Conservation (phyloP, 2,888 invertebrate species). For the Zele albiditarsus region DNA sequence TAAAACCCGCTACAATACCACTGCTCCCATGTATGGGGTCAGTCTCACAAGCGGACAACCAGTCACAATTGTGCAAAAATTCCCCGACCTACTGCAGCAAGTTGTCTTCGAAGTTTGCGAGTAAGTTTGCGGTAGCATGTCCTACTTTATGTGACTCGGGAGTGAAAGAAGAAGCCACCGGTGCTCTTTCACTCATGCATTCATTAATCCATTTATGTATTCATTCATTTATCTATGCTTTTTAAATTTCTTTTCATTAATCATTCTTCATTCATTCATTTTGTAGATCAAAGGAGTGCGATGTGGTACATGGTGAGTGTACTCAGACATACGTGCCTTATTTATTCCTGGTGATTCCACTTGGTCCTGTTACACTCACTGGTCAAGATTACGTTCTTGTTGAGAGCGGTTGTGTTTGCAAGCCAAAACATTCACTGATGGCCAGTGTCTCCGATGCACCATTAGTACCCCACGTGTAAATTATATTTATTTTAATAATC, state of each 20-base stretch:
- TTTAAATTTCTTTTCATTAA: not conserved
- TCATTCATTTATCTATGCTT: not conserved
- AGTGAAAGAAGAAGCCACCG: not conserved
- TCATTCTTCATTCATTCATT: slow-evolving; percentile 1
- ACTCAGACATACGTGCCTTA: slow-evolving; percentile 95
- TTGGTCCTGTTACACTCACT: slow-evolving; percentile 91
- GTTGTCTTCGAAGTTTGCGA: slow-evolving; percentile 95
- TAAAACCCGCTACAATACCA: slow-evolving; percentile 92
- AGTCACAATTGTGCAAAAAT: slow-evolving; percentile 94
- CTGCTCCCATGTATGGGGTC: slow-evolving; percentile 96
- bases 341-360: slow-evolving; percentile 90
- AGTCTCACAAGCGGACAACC: slow-evolving; percentile 93
- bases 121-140: slow-evolving; percentile 76
- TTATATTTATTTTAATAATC: slow-evolving; percentile 30
- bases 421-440: slow-evolving; percentile 75
- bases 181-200: not conserved
- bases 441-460: slow-evolving; percentile 57
- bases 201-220: not conserved
- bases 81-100: slow-evolving; percentile 92
- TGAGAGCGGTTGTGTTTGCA: slow-evolving; percentile 94
- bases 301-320: slow-evolving; percentile 90
- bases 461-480: slow-evolving; percentile 64
- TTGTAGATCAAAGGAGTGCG: slow-evolving; percentile 88
- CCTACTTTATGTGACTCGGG: slow-evolving; percentile 11
- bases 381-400: slow-evolving; percentile 96